Conservation (phyloP, 1,140 invertebrate genomes). For the Rhyacophila brunnea region DNA sequence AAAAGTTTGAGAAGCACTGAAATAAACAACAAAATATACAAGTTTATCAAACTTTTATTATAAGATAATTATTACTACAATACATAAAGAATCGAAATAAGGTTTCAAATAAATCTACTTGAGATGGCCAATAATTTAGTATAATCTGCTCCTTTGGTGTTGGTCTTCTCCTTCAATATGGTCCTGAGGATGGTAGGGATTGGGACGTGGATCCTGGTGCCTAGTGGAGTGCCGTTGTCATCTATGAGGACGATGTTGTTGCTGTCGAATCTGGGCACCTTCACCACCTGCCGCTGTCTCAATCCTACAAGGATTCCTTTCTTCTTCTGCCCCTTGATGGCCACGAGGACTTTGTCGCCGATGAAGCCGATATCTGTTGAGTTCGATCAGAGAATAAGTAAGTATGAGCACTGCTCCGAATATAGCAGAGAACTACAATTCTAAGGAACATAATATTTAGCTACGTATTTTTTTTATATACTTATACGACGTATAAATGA, state of each 20-base stretch:
- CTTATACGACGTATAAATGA: too few relatives aligned
- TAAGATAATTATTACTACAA: conserved; percentile 1
- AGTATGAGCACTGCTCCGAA: too few relatives aligned
- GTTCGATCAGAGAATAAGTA: too few relatives aligned
- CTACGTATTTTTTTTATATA: too few relatives aligned
- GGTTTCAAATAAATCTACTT: conserved; percentile 74
- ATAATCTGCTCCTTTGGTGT: conserved; percentile 86
- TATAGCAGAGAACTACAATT: background rate
- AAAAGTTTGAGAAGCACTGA: too few relatives aligned
- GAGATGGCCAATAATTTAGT: conserved; percentile 94
- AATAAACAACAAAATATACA: background rate
- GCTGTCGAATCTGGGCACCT: conserved; percentile 90
- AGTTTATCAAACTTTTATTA: conserved; percentile 8
- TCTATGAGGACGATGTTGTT: conserved; percentile 97
- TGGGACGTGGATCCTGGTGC: conserved; percentile 91
- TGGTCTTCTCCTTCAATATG: conserved; percentile 78
- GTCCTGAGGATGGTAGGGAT: conserved; percentile 90
- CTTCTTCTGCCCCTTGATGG: conserved; percentile 95
- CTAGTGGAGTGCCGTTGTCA: conserved; percentile 88
- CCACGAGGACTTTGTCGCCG: conserved; percentile 90
- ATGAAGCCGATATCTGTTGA: conserved; percentile 52
- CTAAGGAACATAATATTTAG: background rate
- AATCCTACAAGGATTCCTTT: conserved; percentile 93
- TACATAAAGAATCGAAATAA: background rate
- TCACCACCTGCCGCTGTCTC: conserved; percentile 78